Evolutionary conservation across 2,797 vertebrate species (phyloP), one percentile per base, ranked within the genome.

Genomic region (Megaceryle alcyon): DNA sequence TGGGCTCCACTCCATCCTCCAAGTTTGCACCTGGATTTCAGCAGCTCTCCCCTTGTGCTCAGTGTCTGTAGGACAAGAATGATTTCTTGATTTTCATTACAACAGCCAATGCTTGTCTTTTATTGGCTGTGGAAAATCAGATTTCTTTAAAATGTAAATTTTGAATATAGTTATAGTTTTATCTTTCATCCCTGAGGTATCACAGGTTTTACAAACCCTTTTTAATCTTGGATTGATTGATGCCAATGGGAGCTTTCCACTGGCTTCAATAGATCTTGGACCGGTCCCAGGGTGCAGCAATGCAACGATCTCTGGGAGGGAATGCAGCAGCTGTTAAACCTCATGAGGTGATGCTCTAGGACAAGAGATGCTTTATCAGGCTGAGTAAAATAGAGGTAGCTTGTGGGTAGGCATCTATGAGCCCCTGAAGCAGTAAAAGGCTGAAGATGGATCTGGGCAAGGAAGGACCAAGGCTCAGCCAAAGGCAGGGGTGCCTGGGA

Each of bases 271-370:
- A 7, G 85, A 48, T 18, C 75, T 80, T 90, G 92, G 86, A 51
- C 70, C 3, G 29, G 54, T 66, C 95, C 94, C 95, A 90, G 82
- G 59, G 91, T 79, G 90, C 89, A 94, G 94, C 92, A 84, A 31
- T 12, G 53, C 84, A 20, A 11, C 0, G 1, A 22, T 59, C 53
- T 26, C 75, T 3, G 61, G 28, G 44, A 86, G 82, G 78, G 69
- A 89, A 29, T 19, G 82, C 92, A 90, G 93, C 82, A 88, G 91
- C 93, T 93, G 82, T 33, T 73, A 20, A 72, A 68, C 56, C 71
- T 63, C 81, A 3, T 0, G 39, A 63, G 90, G 46, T 16, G 92
- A 93, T 69, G 88, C 90, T 94, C 77, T 35, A 33, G 88, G 79
- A 49, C 66, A 46, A 60, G 86, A 94, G 86, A 3, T 14, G 88